Conservation (phyloP, 2,113 vertebrate genomes). For the Percopsis transmontana region DNA sequence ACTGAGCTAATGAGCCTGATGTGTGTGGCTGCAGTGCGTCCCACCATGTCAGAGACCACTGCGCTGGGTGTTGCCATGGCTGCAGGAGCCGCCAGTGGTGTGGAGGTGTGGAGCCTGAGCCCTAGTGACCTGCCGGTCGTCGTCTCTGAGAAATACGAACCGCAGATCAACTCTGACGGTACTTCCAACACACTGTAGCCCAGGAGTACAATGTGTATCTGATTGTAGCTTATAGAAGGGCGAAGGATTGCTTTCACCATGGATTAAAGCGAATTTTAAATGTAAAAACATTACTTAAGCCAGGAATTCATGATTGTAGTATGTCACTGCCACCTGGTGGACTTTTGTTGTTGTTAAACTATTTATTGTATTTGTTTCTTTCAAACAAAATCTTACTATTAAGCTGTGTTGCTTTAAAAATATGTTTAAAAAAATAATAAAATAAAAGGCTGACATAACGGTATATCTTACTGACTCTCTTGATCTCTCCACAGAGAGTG, state of each 20-base stretch:
- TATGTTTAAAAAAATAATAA: too few relatives aligned
- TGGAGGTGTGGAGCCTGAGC: slow-evolving; percentile 89
- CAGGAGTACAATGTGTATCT: neutral
- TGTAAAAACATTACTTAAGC: neutral
- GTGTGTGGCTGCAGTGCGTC: slow-evolving; percentile 79
- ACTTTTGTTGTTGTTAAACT: too few relatives aligned
- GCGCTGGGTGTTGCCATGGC: slow-evolving; percentile 96
- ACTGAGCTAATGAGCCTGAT: too few relatives aligned
- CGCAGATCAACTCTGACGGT: slow-evolving; percentile 93
- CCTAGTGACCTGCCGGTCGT: slow-evolving; percentile 82
- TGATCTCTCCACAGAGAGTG: slow-evolving; percentile 82
- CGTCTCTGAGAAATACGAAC: slow-evolving; percentile 87
- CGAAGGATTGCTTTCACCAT: too few relatives aligned
- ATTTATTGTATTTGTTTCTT: too few relatives aligned
- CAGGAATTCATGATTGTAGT: too few relatives aligned
- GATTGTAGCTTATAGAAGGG: neutral
- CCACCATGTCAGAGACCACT: slow-evolving; percentile 94
- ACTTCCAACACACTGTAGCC: slow-evolving; percentile 18
- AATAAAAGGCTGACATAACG: too few relatives aligned
- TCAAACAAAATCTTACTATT: too few relatives aligned
- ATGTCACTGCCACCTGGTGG: neutral
- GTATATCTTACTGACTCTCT: too few relatives aligned
- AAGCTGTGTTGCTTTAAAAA: too few relatives aligned
- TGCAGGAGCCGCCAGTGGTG: slow-evolving; percentile 92
- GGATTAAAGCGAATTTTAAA: neutral